Base-by-base conservation (phyloP, 2,888 invertebrate genomes). In the Spodoptera picta region DNA sequence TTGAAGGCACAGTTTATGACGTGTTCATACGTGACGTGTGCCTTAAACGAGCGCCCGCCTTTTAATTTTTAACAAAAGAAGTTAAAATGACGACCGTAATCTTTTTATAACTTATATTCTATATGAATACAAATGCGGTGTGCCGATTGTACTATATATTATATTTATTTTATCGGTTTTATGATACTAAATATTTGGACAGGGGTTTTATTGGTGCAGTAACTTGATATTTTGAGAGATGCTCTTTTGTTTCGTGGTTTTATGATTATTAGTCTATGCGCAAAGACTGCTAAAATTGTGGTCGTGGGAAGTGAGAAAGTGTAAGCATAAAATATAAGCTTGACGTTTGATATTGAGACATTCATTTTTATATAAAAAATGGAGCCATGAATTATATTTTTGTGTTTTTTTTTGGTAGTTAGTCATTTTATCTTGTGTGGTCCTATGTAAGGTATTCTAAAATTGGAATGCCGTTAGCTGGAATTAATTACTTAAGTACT, bases 101-200 rank as follows among this genome's bases (percentile, higher is more conserved):
- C 83, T 91, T 92, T 93, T 93, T 93, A 92, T 91, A 90, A 87
- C 88, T 79, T 74, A 83, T 83, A 86, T 88, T 79, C 88, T 84
- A 81, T 82, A 80, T 87, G 94, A 92, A 94, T 94, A 94, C 91
- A 90, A 92, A 94, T 92, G 88, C 71, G 83, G 79, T 80, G 83
- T 80, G 87, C 87, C 87, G 93, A 94, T 93, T 93, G 86, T 86
- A 89, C 92, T 92, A 92, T 93, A 93, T 92, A 90, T 93, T 93
- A 92, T 86, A 87, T 87, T 87, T 87, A 89, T 36, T 36, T 36
- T 91, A 93, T 94, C 83, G 90, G 89, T 91, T 93, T 94, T 92
- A 92, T 93, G 91, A 89, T 90, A 90, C 90, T 84, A 94, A 94
- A 94, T 94, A 92, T 94, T 94, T 94, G 91, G 93, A 94, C 93